These are phyloP conservation scores for Galaxias olidus DNA, from an alignment of 2,797 vertebrate species.

Conservation along the genomic window DNA sequence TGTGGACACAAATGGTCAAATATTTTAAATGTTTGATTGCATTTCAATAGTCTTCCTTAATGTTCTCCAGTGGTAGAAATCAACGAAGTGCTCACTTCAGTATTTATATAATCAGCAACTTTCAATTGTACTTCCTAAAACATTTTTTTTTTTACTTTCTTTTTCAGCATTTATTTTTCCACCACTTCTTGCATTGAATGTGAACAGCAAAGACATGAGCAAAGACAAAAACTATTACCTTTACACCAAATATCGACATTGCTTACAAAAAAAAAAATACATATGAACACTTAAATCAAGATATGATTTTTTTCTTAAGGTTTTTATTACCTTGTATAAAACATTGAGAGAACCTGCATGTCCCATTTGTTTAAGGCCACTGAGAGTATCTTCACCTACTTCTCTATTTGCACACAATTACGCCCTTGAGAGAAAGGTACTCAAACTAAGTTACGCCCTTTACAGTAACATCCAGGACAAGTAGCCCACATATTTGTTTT, in stretches of 20 bases:
- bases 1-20: not conserved
- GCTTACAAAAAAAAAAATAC: too few species aligned
- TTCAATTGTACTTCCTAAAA: too few species aligned
- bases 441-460: slow-evolving; percentile 10
- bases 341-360: slow-evolving; percentile 35
- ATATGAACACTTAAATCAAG: too few species aligned
- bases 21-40: not conserved
- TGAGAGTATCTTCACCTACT: not conserved
- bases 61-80: too few species aligned
- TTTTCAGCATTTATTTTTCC: too few species aligned
- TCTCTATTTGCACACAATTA: not conserved
- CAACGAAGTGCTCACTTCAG: too few species aligned
- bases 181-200: too few species aligned
- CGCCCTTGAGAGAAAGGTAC: not conserved
- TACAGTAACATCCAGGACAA: not conserved
- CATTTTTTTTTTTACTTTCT: too few species aligned
- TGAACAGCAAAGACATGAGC: too few species aligned
- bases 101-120: too few species aligned
- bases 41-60: not conserved
- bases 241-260: too few species aligned
- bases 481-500: slow-evolving; percentile 16
- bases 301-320: not conserved
- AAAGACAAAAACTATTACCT: too few species aligned
- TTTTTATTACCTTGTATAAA: slow-evolving; percentile 50
- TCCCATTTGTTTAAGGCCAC: slow-evolving; percentile 27